Evolutionary conservation across 2,797 vertebrate species (phyloP), one percentile per base, ranked within the genome.

Genomic region (Florisuga fusca): DNA sequence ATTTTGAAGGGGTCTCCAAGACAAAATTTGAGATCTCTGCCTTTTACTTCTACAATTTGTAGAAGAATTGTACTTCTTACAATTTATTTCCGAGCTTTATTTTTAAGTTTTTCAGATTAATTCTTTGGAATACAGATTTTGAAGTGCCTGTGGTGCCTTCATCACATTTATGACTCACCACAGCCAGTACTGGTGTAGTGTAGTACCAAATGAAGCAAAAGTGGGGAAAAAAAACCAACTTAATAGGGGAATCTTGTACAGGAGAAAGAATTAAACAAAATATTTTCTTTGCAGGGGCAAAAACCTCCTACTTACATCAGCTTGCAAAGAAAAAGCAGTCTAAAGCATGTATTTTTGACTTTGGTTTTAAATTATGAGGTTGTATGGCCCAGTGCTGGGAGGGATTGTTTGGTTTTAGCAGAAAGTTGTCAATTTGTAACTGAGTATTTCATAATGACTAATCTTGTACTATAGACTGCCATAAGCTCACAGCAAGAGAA

Each of bases 391-490:
- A 12, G 19, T 36, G 22, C 77, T 88, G 94, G 75, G 89, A 90
- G 55, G 54, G 88, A 50, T 91, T 84, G 75, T 93, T 97, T 91
- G 85, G 55, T 83, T 96, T 96, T 81, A 94, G 93, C 86, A 94
- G 94, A 66, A 96, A 80, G 90, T 88, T 94, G 90, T 94, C 97
- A 90, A 4, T 97, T 96, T 97, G 91, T 94, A 91, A 94, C 95
- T 45, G 88, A 93, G 93, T 85, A 55, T 96, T 95, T 96, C 63
- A 77, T 95, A 94, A 86, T 18, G 31, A 89, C 95, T 94, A 50
- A 84, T 96, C 72, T 92, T 71, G 82, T 68, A 38, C 84, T 79
- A 33, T 36, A 29, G 59, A 59, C 87, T 84, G 93, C 84, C 10
- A 41, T 93, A 94, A 94, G 85, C 81, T 95, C 95, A 51, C 93